Evolutionary conservation across 2,113 vertebrate genomes (phyloP).

Genomic region (Microcebus ravelobensis): DNA sequence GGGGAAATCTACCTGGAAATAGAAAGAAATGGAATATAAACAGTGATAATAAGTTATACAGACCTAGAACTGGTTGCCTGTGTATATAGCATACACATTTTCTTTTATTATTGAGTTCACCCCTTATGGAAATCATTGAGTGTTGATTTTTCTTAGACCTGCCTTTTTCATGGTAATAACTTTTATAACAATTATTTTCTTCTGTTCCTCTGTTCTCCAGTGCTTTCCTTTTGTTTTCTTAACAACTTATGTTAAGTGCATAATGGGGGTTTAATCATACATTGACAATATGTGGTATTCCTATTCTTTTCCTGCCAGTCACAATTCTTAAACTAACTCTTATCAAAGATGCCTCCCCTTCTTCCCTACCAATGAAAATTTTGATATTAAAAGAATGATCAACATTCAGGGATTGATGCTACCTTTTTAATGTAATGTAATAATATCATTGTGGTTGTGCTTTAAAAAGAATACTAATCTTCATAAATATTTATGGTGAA

Average conservation of each 20-base stretch:
- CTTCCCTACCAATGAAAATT: background rate
- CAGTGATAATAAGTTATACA: background rate
- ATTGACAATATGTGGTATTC: background rate
- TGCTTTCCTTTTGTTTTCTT: slow-evolving; percentile 32
- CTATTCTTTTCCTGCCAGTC: background rate
- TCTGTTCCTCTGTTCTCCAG: background rate
- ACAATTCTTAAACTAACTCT: slow-evolving; percentile 3
- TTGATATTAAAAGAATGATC: slow-evolving; percentile 44
- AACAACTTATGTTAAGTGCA: background rate
- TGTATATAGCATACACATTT: slow-evolving; percentile 14
- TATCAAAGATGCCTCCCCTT: background rate
- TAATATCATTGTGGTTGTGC: background rate
- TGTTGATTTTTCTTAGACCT: background rate
- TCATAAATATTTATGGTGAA: slow-evolving; percentile 31
- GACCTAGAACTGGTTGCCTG: background rate
- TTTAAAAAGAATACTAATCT: background rate
- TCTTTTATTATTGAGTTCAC: slow-evolving; percentile 40
- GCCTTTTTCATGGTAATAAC: background rate
- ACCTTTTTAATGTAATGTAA: background rate
- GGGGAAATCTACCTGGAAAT: background rate
- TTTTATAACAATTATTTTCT: background rate
- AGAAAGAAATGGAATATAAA: background rate
- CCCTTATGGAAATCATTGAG: background rate
- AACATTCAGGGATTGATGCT: background rate
- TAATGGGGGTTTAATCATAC: background rate